These are phyloP conservation scores for Picathartes gymnocephalus DNA, from an alignment of 2,113 vertebrate species.

Conservation along the genomic window DNA sequence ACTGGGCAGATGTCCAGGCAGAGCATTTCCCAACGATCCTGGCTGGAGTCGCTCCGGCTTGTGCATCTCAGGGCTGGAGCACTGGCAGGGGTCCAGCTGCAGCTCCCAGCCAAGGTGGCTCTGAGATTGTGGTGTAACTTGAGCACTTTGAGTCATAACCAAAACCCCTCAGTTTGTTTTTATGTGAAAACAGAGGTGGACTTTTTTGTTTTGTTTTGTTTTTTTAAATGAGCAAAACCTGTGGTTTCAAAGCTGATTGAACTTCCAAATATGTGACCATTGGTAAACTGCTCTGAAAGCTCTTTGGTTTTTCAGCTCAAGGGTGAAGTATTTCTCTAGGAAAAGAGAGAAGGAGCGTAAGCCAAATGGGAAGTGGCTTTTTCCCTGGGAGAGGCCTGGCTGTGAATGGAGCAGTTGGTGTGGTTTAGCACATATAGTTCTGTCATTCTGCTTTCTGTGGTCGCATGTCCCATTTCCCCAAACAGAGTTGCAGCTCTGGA, in stretches of 20 bases:
- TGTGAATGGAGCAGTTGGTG: neutral
- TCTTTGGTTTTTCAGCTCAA: neutral
- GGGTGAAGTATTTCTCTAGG: neutral
- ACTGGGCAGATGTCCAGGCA: neutral
- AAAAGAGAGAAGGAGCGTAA: neutral
- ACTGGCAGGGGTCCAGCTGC: neutral
- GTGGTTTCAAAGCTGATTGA: neutral
- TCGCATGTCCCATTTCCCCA: neutral
- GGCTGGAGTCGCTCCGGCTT: neutral
- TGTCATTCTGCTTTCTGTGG: neutral
- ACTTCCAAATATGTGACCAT: neutral
- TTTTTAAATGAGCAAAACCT: neutral
- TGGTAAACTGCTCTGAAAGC: neutral
- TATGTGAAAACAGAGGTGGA: neutral
- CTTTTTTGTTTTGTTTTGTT: neutral
- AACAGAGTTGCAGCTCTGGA: neutral
- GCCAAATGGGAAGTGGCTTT: neutral
- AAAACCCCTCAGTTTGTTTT: neutral
- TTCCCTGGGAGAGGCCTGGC: neutral
- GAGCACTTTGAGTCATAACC: neutral
- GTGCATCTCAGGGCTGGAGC: neutral
- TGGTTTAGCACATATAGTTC: neutral
- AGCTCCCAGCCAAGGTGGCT: neutral
- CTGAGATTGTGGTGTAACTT: neutral
- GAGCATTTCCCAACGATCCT: neutral